Percentiles rank a stretch among this genome's conserved stretches.
Conservation (phyloP, 1,140 invertebrate species). For the Uloborus diversus region DNA sequence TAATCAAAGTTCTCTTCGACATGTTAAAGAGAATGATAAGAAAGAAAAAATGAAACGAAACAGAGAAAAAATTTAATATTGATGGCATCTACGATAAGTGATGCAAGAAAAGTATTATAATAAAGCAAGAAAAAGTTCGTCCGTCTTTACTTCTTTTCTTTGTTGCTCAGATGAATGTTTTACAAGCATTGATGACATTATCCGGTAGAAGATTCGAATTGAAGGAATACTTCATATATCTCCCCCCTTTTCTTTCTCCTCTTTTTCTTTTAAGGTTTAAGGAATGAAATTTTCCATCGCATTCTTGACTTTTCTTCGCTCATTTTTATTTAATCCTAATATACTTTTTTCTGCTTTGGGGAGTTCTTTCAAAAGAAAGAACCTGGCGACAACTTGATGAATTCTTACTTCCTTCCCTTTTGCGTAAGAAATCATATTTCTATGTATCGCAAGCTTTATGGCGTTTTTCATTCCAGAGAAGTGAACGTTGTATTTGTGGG, state of each 20-base stretch:
- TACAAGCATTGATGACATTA: conserved; percentile 46
- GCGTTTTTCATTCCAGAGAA: too few species aligned
- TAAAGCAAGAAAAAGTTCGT: conserved; percentile 35
- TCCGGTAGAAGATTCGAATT: conserved; percentile 27
- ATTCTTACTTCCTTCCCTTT: not conserved
- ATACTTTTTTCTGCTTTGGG: not conserved
- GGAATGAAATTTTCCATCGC: conserved; percentile 17
- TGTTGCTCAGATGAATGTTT: conserved; percentile 46
- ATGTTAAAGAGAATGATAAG: conserved; percentile 7
- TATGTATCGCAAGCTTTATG: too few species aligned
- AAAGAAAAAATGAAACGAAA: conserved; percentile 3
- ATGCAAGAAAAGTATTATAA: conserved; percentile 42
- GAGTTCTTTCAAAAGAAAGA: not conserved
- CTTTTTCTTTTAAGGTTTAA: not conserved
- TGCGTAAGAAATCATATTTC: too few species aligned
- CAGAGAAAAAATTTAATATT: conserved; percentile 51
- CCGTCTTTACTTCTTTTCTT: conserved; percentile 37
- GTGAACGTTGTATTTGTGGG: too few species aligned
- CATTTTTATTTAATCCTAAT: conserved; percentile 11
- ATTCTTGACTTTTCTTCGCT: conserved; percentile 4
- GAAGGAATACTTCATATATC: conserved; percentile 23
- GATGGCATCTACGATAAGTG: conserved; percentile 44
- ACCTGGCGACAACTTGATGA: not conserved
- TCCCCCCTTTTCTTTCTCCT: conserved; percentile 4
- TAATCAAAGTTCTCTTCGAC: conserved; percentile 45